phyloP scores from a whole-genome alignment of 2,888 invertebrate genomes.

The Erannis defoliaria region DNA sequence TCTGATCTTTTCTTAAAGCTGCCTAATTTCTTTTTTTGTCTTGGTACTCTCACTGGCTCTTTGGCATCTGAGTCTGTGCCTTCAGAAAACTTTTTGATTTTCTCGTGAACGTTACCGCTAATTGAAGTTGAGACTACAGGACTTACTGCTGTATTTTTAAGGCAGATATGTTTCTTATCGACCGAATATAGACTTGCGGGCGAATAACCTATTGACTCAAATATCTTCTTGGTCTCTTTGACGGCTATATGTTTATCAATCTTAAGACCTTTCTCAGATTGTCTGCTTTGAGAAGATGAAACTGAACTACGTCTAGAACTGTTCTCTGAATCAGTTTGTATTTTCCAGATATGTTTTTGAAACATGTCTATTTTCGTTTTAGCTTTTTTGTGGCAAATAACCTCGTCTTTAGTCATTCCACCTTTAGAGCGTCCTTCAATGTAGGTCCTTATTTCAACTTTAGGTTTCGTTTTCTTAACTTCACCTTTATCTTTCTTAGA shows the following conservation, averaged over 20 bases:
- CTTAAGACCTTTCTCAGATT: slow-evolving; percentile 49
- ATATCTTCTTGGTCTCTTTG: slow-evolving; percentile 71
- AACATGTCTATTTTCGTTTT: slow-evolving; percentile 82
- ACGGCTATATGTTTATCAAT: slow-evolving; percentile 57
- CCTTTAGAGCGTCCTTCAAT: slow-evolving; percentile 68
- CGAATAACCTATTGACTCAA: slow-evolving; percentile 65
- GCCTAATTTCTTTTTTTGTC: slow-evolving; percentile 65
- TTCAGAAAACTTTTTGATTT: slow-evolving; percentile 77
- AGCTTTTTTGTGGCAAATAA: slow-evolving; percentile 77
- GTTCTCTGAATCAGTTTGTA: slow-evolving; percentile 74
- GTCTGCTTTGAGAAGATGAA: slow-evolving; percentile 66
- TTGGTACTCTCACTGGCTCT: slow-evolving; percentile 64
- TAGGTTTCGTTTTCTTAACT: slow-evolving; percentile 62
- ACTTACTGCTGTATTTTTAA: slow-evolving; percentile 54
- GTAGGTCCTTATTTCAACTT: slow-evolving; percentile 79
- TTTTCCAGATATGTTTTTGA: slow-evolving; percentile 77
- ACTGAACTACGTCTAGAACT: slow-evolving; percentile 73
- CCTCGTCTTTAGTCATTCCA: slow-evolving; percentile 73
- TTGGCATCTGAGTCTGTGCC: slow-evolving; percentile 59
- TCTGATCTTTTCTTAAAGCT: slow-evolving; percentile 72
- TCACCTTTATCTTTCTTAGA: slow-evolving; percentile 71
- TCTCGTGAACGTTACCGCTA: slow-evolving; percentile 78
- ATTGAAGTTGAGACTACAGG: slow-evolving; percentile 64
- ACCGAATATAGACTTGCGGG: slow-evolving; percentile 61
- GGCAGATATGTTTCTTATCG: slow-evolving; percentile 60